Percentiles rank a stretch among this genome's conserved stretches.
phyloP scores from a whole-genome alignment of 1,140 invertebrate species.

The Leptonema lineaticorne region DNA sequence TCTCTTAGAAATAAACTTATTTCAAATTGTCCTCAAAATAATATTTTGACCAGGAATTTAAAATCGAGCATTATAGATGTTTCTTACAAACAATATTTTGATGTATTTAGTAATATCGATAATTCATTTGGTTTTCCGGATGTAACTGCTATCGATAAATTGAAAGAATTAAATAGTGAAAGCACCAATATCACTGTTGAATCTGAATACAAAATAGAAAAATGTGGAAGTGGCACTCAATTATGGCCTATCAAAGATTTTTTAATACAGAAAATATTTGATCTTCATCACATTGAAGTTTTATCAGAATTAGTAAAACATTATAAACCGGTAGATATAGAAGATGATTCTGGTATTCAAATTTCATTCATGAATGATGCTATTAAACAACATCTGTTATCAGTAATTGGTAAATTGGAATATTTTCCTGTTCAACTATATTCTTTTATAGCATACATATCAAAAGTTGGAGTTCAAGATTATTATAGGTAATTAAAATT shows the following conservation, averaged over 20 bases:
- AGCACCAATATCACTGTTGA: neutral
- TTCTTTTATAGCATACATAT: too few relatives aligned
- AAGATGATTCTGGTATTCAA: neutral
- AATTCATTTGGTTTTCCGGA: constrained; percentile 34
- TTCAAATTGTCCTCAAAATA: neutral
- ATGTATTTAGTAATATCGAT: constrained; percentile 28
- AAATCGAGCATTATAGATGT: neutral
- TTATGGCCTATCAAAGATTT: constrained; percentile 50
- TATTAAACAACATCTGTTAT: constrained; percentile 23
- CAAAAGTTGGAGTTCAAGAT: too few relatives aligned
- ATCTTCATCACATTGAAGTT: constrained; percentile 34
- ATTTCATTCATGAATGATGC: neutral
- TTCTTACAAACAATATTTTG: neutral
- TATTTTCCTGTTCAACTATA: constrained; percentile 6
- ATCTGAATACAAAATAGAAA: too few relatives aligned
- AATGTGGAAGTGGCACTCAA: constrained; percentile 44
- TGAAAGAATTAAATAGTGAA: neutral
- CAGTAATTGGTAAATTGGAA: neutral
- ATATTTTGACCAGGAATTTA: neutral
- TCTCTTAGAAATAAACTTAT: constrained; percentile 21
- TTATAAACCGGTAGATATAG: neutral
- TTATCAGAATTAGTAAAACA: neutral
- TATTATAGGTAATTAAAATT: too few relatives aligned
- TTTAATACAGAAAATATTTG: constrained; percentile 48
- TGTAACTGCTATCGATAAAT: neutral